phyloP scores from a whole-genome alignment of 2,113 vertebrate genomes.

The Narcine bancroftii region DNA sequence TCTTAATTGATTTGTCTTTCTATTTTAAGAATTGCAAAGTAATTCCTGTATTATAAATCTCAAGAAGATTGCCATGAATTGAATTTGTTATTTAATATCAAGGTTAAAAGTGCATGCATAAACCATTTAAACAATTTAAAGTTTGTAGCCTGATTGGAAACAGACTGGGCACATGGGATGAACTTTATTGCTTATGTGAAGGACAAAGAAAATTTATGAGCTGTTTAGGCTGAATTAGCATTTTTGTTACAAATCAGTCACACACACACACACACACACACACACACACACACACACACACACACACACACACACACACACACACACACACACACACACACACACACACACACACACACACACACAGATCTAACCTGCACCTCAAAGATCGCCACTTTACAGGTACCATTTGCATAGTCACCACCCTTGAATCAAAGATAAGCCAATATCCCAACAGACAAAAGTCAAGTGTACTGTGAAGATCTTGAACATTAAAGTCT shows the following conservation, averaged over 20 bases:
- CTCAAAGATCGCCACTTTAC: neutral
- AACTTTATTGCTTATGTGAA: neutral
- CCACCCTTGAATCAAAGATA: slow-evolving; percentile 15
- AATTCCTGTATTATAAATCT: neutral
- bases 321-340: neutral
- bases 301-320: neutral
- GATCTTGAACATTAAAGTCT: slow-evolving; percentile 28
- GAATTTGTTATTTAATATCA: neutral
- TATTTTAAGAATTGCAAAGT: neutral
- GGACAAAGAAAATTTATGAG: neutral
- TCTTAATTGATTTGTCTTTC: neutral
- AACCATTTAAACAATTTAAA: neutral
- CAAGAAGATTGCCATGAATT: neutral
- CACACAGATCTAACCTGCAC: neutral
- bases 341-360: neutral
- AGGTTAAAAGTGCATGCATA: neutral
- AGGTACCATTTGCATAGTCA: neutral
- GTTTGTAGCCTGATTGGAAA: neutral
- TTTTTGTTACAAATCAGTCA: too few species aligned
- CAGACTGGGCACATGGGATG: neutral
- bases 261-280: neutral
- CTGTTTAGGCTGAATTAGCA: neutral
- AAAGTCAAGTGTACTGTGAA: neutral
- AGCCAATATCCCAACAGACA: slow-evolving; percentile 9
- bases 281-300: neutral